Evolutionary conservation across 1,140 invertebrate species (phyloP).

Genomic region (Colletes latitarsis): DNA sequence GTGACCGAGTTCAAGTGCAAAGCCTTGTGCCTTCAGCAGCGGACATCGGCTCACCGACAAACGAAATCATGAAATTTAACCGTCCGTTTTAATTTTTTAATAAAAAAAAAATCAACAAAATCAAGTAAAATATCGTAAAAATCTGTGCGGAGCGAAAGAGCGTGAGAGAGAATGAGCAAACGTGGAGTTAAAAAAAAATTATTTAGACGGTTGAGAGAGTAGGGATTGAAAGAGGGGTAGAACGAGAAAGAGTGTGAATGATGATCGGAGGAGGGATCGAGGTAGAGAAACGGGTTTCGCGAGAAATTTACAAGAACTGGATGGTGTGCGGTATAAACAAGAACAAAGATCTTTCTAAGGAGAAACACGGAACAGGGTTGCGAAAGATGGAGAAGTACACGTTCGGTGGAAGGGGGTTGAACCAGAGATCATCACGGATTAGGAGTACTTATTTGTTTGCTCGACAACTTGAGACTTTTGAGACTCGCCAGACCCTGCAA

Average conservation of each 20-base stretch:
- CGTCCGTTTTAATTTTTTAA: slow-evolving; percentile 81
- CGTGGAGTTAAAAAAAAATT: slow-evolving; percentile 13
- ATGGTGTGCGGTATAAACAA: background rate
- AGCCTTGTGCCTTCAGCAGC: slow-evolving; percentile 82
- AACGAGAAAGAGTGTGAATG: background rate
- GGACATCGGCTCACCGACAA: slow-evolving; percentile 81
- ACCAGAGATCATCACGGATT: slow-evolving; percentile 13
- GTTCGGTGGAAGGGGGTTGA: slow-evolving; percentile 23
- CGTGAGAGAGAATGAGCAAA: slow-evolving; percentile 13
- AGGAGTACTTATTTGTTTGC: slow-evolving; percentile 13
- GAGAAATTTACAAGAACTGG: background rate
- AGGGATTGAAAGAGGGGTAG: background rate
- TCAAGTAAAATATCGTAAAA: slow-evolving; percentile 71
- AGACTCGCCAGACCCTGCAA: slow-evolving; percentile 29
- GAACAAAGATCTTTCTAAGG: slow-evolving; percentile 33
- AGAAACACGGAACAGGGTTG: slow-evolving; percentile 30
- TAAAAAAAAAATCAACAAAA: slow-evolving; percentile 71
- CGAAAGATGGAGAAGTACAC: background rate
- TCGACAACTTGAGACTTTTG: slow-evolving; percentile 25
- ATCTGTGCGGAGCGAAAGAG: slow-evolving; percentile 53
- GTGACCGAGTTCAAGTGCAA: slow-evolving; percentile 82
- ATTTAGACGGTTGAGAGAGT: slow-evolving; percentile 46
- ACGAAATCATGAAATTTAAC: slow-evolving; percentile 78
- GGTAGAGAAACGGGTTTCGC: background rate
- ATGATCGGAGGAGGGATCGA: background rate